Base-by-base conservation (phyloP, 1,140 invertebrate species). In the Asbolus verrucosus region DNA sequence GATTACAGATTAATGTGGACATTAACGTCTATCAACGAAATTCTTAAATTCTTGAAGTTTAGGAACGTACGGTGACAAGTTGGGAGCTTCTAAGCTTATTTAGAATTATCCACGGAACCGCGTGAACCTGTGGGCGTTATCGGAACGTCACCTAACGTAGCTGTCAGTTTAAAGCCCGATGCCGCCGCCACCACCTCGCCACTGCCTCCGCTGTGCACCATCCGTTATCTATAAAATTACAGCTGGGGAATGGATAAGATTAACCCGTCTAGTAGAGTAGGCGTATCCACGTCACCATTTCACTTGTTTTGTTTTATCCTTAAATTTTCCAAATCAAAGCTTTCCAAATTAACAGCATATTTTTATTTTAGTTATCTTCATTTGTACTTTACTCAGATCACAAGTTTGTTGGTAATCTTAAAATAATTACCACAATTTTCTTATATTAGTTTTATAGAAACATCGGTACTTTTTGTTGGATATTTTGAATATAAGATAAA, bases 281-380 rank as follows among this genome's bases (percentile, higher is more conserved):
- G 39, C 39, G 39, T 13, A 43, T 43, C 16, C 39, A n/a, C 13
- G 39, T 43, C 39, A 43, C 39, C 39, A 18, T 43, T 43, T 43
- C 18, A 43, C 39, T 43, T 43, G 39, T 43, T 43, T 16, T 43
- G 39, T 15, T 43, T 43, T 15, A 43, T 43, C 39, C 39, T 15
- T 43, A 15, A 13, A 16, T 9, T 15, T 15, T 6, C 1, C 15
- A 43, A 43, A 43, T 43, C 18, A 43, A 15, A 4, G 13, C 39
- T 43, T 38, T 43, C 16, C 39, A 18, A 43, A 43, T 43, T 43
- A 43, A 43, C 39, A 43, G 2, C 6, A 30, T n/a, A n/a, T n/a
- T n/a, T n/a, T n/a, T n/a, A n/a, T n/a, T n/a, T n/a, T n/a, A n/a
- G n/a, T n/a, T n/a, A n/a, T n/a, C n/a, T n/a, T n/a, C 27, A 9